Percentiles rank a stretch among this genome's conserved stretches.
Conservation (phyloP, 2,888 invertebrate species). For the Heterodera filipjevi region DNA sequence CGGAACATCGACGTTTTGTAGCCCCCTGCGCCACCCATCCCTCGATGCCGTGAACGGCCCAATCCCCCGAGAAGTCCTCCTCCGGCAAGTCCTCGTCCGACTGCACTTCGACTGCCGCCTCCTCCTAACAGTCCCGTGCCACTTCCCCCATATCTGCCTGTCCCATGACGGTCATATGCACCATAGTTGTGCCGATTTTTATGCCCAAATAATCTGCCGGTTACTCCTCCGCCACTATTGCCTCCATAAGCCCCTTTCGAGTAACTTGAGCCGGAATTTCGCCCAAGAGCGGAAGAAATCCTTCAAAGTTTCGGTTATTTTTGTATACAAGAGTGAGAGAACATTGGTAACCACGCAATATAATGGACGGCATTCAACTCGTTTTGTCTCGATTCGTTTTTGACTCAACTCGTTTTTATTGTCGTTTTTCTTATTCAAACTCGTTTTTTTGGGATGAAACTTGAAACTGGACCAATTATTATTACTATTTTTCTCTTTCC, state of each 20-base stretch:
- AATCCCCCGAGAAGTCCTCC: conserved; percentile 10
- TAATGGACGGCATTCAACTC: too few relatives aligned
- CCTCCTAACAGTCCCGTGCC: conserved; percentile 13
- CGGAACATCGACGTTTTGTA: conserved; percentile 18
- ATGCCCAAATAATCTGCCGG: conserved; percentile 9
- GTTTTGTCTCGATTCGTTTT: too few relatives aligned
- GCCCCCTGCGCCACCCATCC: background rate
- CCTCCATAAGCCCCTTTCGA: conserved; percentile 3
- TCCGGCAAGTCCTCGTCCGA: conserved; percentile 13
- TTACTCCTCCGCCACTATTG: conserved; percentile 8
- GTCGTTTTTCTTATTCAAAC: too few relatives aligned
- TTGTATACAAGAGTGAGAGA: too few relatives aligned
- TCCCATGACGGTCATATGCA: background rate
- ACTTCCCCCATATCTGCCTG: conserved; percentile 1
- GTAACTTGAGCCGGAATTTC: conserved; percentile 9
- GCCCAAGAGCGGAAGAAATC: conserved; percentile 13
- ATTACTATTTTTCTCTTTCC: too few relatives aligned
- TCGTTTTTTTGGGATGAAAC: too few relatives aligned
- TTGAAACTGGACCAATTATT: too few relatives aligned
- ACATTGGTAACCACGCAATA: too few relatives aligned
- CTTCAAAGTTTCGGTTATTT: background rate
- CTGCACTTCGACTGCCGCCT: background rate
- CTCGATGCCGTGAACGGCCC: background rate
- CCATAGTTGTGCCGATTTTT: conserved; percentile 18
- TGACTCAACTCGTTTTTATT: too few relatives aligned